Conservation (phyloP, 2,888 invertebrate genomes). For the Ischnus inquisitorius region DNA sequence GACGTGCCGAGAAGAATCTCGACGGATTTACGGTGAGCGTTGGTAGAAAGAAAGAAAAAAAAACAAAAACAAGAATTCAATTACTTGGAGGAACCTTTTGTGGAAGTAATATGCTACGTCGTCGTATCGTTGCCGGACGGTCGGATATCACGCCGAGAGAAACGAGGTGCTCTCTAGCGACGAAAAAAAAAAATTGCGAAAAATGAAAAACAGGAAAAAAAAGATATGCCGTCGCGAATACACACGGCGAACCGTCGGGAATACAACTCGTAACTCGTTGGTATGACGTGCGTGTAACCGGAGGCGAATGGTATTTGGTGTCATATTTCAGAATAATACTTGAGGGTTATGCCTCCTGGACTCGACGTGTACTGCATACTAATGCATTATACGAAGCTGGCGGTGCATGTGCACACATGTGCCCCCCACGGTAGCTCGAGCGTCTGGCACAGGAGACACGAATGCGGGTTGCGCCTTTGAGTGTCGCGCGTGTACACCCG, state of each 20-base stretch:
- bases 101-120: slow-evolving; percentile 49
- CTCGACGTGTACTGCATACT: slow-evolving; percentile 72
- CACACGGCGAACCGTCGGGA: slow-evolving; percentile 46
- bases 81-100: slow-evolving; percentile 51
- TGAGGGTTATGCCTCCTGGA: slow-evolving; percentile 74
- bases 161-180: background rate
- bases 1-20: background rate
- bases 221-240: slow-evolving; percentile 39
- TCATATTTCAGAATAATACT: slow-evolving; percentile 81
- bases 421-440: slow-evolving; percentile 21
- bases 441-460: slow-evolving; percentile 28
- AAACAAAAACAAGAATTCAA: slow-evolving; percentile 56
- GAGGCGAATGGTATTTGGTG: slow-evolving; percentile 79
- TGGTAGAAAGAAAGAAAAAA: slow-evolving; percentile 7
- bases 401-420: slow-evolving; percentile 52
- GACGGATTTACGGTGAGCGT: slow-evolving; percentile 24
- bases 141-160: slow-evolving; percentile 26
- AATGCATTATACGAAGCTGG: slow-evolving; percentile 61
- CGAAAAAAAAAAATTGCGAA: slow-evolving; percentile 10
- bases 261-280: slow-evolving; percentile 75
- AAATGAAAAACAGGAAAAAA: slow-evolving; percentile 3
- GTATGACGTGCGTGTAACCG: slow-evolving; percentile 75
- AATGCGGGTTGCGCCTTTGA: slow-evolving; percentile 44
- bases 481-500: slow-evolving; percentile 38
- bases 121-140: slow-evolving; percentile 3